Evolutionary conservation across 2,113 vertebrate genomes (phyloP), one percentile per base, ranked within the genome.

Genomic region (Turdus rufiventris): DNA sequence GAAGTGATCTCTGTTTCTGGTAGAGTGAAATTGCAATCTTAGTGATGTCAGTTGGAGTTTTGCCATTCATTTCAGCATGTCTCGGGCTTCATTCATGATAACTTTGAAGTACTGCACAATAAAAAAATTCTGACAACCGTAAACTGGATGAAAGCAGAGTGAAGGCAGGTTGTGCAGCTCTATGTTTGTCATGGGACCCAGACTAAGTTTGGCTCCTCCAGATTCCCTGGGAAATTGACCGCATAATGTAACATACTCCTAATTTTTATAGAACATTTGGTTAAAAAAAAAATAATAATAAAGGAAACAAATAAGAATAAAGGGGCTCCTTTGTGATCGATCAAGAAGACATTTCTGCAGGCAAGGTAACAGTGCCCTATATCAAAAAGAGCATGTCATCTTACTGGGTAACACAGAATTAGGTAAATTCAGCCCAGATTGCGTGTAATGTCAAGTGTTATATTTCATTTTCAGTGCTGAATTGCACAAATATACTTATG

Each of bases 1-100:
- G 33, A 76, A 95, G 74, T 58, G 87, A 93, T 94, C n/a, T 91
- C 67, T 91, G 50, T 91, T 91, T 91, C 89, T 85, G n/a, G 62
- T 89, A 76, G 87, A 84, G 50, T 78, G 89, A 95, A 94, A 96
- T 91, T 81, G 73, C 77, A 85, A 60, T 91, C 73, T 53, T 72
- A 93, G 33, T 95, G 84, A 82, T 95, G 96, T 92, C 91, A 82
- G 58, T 76, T 2, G 0, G 74, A 94, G 74, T 94, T 94, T 94
- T 91, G 34, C 78, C 66, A 56, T 91, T 73, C 71, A 66, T 94
- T 92, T 88, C 85, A 88, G 34, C 3, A 4, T 82, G 81, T 95
- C 91, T 61, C 58, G 54, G 54, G 31, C 85, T 91, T 94, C 91
- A 68, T 87, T 92, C 84, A 58, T 58, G 74, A 94, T 81, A 89